Percentiles rank a stretch among this genome's conserved stretches.
phyloP scores from a whole-genome alignment of 2,888 invertebrate species.

The Pseudoips prasinana region DNA sequence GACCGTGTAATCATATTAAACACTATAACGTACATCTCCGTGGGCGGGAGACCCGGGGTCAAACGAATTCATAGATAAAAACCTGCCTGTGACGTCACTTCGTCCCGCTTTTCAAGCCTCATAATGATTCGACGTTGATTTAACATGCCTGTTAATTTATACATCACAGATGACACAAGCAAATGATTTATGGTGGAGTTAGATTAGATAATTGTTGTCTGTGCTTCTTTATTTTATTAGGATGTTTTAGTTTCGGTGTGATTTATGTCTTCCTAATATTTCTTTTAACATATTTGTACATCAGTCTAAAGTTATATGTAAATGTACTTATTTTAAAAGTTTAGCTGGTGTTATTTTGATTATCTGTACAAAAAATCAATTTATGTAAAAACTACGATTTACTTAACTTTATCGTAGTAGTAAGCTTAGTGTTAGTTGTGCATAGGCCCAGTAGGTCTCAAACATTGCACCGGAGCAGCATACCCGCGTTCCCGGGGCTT shows the following conservation, averaged over 20 bases:
- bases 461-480: no score
- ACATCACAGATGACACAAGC: constrained; percentile 48
- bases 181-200: constrained; percentile 51
- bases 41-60: constrained; percentile 74
- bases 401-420: no score
- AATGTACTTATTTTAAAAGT: no score
- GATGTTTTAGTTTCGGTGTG: constrained; percentile 5
- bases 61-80: constrained; percentile 71
- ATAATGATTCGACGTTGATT: constrained; percentile 63
- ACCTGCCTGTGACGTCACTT: constrained; percentile 57
- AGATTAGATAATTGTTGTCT: constrained; percentile 41
- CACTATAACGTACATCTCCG: constrained; percentile 40
- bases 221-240: constrained; percentile 33
- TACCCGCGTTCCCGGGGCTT: no score
- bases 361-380: no score
- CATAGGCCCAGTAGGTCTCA: no score
- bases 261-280: no score
- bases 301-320: no score
- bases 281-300: no score
- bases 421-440: no score
- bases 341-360: no score
- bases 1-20: constrained; percentile 37
- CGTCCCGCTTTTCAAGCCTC: constrained; percentile 15
- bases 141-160: constrained; percentile 67
- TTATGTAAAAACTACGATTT: no score